phyloP scores from a whole-genome alignment of 2,113 vertebrate genomes.

The Psittacara wagleri region DNA sequence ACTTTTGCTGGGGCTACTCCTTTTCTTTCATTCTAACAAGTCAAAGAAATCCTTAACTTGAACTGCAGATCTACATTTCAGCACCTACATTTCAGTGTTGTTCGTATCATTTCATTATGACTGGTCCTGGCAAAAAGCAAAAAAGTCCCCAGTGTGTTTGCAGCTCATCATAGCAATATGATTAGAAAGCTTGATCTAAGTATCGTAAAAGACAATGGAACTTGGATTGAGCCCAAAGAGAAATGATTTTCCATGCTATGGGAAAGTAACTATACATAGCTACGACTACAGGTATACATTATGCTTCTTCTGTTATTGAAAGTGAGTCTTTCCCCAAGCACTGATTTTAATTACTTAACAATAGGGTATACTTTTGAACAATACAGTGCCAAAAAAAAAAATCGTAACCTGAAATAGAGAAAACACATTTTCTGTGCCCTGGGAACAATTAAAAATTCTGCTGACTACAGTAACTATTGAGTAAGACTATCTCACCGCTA shows the following conservation, averaged over 20 bases:
- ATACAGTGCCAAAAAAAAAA: neutral
- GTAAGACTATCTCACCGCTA: neutral
- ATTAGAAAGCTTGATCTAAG: conserved; percentile 13
- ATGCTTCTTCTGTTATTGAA: neutral
- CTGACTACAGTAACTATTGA: neutral
- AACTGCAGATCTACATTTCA: neutral
- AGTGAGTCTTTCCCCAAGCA: neutral
- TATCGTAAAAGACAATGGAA: neutral
- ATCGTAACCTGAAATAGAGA: neutral
- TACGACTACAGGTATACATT: neutral
- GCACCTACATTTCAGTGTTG: neutral
- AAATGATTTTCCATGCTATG: neutral
- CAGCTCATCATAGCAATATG: neutral
- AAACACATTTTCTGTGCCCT: neutral
- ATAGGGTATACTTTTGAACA: neutral
- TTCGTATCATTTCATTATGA: neutral
- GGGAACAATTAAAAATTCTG: neutral
- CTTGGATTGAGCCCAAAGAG: neutral
- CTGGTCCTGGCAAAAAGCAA: neutral
- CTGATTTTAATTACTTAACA: neutral
- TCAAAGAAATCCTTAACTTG: neutral
- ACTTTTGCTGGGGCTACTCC: neutral
- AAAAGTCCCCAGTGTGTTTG: neutral
- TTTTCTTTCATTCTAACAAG: neutral
- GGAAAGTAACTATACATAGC: neutral